A percentile compares a stretch with the other conserved stretches of the same genome.
Evolutionary conservation across 2,113 vertebrate genomes (phyloP).

Genomic region (Gavialis gangeticus): DNA sequence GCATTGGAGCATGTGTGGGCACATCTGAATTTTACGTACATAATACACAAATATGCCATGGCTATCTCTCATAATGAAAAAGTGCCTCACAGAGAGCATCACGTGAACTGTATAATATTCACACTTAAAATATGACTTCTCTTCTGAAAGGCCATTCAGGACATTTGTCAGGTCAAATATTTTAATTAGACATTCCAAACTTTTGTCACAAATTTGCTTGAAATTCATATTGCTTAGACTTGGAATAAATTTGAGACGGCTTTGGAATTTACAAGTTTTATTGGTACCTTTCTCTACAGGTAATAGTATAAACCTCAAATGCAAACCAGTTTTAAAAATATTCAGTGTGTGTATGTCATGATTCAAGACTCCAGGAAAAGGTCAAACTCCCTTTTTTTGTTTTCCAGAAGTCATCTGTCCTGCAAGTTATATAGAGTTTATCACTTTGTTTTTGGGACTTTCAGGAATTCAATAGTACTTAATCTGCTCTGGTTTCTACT

Average conservation of each 20-base stretch:
- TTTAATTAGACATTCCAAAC: neutral
- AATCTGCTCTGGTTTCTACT: neutral
- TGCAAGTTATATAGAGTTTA: neutral
- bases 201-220: neutral
- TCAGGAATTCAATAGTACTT: neutral
- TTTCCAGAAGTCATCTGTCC: neutral
- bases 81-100: neutral
- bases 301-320: neutral
- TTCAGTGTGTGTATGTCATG: neutral
- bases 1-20: too few species aligned
- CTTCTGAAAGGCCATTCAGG: neutral
- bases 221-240: neutral
- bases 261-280: neutral
- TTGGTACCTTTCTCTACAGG: neutral
- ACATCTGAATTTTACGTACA: too few species aligned
- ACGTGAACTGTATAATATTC: neutral
- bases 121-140: neutral
- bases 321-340: neutral
- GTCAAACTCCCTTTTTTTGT: neutral
- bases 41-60: too few species aligned
- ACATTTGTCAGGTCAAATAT: neutral
- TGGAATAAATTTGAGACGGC: neutral
- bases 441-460: neutral
- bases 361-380: neutral
- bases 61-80: too few species aligned